A percentile compares a stretch with the other conserved stretches of the same genome.
phyloP scores from a whole-genome alignment of 2,797 vertebrate genomes.

The Sebastes diploproa region DNA sequence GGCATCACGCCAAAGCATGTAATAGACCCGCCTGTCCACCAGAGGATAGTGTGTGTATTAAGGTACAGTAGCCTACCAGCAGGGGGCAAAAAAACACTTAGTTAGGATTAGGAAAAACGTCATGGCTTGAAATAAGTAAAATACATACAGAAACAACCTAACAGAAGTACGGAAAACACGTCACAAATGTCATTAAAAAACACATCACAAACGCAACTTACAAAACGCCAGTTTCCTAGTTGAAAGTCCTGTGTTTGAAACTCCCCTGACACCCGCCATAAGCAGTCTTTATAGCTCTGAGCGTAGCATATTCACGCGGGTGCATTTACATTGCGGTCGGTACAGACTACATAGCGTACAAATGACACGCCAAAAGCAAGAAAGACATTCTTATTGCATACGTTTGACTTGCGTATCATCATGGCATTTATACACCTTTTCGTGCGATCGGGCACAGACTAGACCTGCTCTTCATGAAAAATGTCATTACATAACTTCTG shows the following conservation, averaged over 20 bases:
- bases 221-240: not conserved
- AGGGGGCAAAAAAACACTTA: not conserved
- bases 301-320: not conserved
- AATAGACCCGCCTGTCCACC: too few species aligned
- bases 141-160: not conserved
- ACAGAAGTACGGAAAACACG: not conserved
- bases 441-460: not conserved
- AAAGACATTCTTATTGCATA: not conserved
- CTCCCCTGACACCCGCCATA: too few species aligned
- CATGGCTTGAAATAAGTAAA: not conserved
- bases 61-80: too few species aligned
- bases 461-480: not conserved
- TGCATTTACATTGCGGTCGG: not conserved
- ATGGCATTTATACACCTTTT: not conserved
- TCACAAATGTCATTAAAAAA: not conserved
- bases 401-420: not conserved
- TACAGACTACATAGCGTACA: not conserved
- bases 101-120: not conserved
- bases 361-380: not conserved
- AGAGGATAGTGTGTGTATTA: too few species aligned
- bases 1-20: too few species aligned
- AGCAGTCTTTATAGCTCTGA: not conserved
- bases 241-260: not conserved
- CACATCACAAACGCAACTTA: not conserved
- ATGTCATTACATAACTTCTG: not conserved